Percentiles rank a stretch among this genome's conserved stretches.
Evolutionary conservation across 2,888 invertebrate genomes (phyloP).

Genomic region (Tipula unca): DNA sequence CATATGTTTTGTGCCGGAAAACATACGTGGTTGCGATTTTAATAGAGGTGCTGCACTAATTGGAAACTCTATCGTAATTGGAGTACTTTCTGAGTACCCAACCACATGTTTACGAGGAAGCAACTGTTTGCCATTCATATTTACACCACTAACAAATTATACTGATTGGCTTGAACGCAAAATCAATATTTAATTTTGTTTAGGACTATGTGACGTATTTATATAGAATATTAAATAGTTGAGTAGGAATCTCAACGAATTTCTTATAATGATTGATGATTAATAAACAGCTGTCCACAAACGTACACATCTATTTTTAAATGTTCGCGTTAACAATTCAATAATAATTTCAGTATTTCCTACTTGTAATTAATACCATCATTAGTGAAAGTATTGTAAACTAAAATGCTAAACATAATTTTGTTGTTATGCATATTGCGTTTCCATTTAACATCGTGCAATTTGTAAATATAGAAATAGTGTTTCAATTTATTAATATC

Average conservation of each 20-base stretch:
- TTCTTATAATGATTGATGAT: neutral
- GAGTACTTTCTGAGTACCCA: neutral
- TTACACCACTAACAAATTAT: neutral
- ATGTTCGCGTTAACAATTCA: too few species aligned
- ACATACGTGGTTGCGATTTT: neutral
- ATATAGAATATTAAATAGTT: neutral
- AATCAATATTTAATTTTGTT: neutral
- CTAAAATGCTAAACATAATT: neutral
- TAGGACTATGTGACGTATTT: too few species aligned
- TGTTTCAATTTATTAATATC: too few species aligned
- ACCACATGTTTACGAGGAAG: neutral
- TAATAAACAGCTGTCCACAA: neutral
- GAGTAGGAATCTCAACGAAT: neutral
- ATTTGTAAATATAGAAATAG: neutral
- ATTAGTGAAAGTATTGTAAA: neutral
- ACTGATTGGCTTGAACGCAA: neutral
- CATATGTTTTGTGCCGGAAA: neutral
- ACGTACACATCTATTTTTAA: neutral
- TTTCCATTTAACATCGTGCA: neutral
- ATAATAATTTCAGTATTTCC: too few species aligned
- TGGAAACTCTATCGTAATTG: neutral
- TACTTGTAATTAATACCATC: neutral
- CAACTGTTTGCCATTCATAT: neutral
- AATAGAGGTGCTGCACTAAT: neutral
- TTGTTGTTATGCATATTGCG: neutral